Percentiles rank a stretch among this genome's conserved stretches.
Conservation (phyloP, 2,113 vertebrate genomes). For the Saiga tatarica region DNA sequence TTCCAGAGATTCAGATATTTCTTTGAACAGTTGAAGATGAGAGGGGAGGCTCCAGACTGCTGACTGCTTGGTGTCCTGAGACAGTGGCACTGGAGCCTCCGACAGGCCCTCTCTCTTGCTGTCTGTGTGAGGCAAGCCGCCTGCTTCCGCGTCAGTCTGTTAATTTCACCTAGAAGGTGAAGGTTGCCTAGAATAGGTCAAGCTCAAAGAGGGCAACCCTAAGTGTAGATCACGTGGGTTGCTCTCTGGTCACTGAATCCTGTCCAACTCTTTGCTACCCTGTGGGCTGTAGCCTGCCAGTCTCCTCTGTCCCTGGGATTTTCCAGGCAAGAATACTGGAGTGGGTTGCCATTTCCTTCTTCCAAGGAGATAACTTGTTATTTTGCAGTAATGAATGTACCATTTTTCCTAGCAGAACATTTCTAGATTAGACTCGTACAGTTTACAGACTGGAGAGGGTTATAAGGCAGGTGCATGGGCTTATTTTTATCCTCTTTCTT, state of each 20-base stretch:
- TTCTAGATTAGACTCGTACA: neutral
- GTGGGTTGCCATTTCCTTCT: neutral
- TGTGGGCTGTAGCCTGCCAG: neutral
- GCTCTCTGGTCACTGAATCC: neutral
- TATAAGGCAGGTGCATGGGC: neutral
- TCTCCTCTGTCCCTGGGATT: neutral
- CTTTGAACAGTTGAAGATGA: neutral
- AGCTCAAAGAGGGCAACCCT: neutral
- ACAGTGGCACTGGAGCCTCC: neutral
- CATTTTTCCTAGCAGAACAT: neutral
- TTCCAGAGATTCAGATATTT: neutral
- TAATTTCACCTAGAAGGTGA: neutral
- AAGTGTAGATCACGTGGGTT: neutral
- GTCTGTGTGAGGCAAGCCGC: neutral
- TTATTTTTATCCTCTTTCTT: neutral
- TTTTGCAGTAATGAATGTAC: neutral
- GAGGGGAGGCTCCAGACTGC: neutral
- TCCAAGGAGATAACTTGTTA: neutral
- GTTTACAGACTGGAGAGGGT: neutral
- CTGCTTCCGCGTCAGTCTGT: neutral
- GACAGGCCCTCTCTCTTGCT: neutral
- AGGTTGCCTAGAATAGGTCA: neutral
- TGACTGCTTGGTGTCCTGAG: neutral
- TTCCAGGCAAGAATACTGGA: neutral
- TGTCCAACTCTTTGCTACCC: neutral